Base-by-base conservation (phyloP, 2,797 vertebrate genomes). In the Anniella stebbinsi region DNA sequence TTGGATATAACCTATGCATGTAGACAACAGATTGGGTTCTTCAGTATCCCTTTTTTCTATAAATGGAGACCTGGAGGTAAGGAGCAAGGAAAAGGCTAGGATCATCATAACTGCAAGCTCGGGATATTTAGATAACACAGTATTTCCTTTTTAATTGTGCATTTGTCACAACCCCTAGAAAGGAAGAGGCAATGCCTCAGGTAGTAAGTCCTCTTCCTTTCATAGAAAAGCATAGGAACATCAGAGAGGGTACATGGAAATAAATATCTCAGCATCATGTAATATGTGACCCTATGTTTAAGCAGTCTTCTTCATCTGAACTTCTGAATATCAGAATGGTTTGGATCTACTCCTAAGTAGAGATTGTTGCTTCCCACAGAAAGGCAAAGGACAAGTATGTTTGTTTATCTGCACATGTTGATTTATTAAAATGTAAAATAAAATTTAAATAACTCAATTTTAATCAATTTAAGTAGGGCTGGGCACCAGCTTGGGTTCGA, bases 201-300 rank as follows among this genome's bases (percentile, higher is more conserved):
- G 67, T 69, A n/a, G 83, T 45, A 23, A 85, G 67, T 54, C 48
- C 12, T 36, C 67, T 85, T 85, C 72, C 67, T 85, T 85, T 85
- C 33, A 72, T 17, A 72, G 41, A 54, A 48, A 38, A 85, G 57
- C 69, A 60, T 13, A 25, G 75, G 51, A 73, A 30, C 11, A 25
- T 86, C 70, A 57, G n/a, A 30, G n/a, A 75, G 12, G 23, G 33
- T 36, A 36, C 18, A 48, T n/a, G 45, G 41, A 70, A 84, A n/a
- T 70, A 30, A n/a, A 25, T 41, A 30, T 67, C 4, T 80, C 13
- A n/a, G 13, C 17, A 33, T 57, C 51, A 15, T n/a, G 15, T n/a
- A 80, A n/a, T 21, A 21, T 33, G 28, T 48, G 41, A 69, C 82
- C 38, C 1, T 57, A 1, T 83, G 25, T 70, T 70, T 84, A 21